Evolutionary conservation across 2,888 invertebrate genomes (phyloP).

Genomic region (Dimorphilus gyrociliatus): DNA sequence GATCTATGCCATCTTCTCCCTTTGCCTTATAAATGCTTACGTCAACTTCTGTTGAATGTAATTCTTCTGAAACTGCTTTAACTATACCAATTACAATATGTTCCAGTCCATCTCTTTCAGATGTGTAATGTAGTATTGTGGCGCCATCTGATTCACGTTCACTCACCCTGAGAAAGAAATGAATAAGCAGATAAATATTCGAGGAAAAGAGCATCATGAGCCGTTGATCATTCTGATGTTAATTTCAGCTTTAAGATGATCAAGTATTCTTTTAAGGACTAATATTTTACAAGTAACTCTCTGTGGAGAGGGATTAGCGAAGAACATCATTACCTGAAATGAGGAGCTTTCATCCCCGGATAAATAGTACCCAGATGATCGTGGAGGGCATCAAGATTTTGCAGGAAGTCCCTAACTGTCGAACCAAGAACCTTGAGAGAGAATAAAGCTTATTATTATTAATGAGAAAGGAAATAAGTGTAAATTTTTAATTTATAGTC

Average conservation of each 20-base stretch:
- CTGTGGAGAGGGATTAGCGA: too few relatives aligned
- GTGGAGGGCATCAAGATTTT: conserved; percentile 86
- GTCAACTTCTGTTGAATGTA: conserved; percentile 79
- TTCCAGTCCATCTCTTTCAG: conserved; percentile 79
- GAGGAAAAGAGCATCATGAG: too few relatives aligned
- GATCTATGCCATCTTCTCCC: conserved; percentile 64
- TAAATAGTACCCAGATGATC: conserved; percentile 81
- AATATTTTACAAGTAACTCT: too few relatives aligned
- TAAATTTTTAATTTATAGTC: too few relatives aligned
- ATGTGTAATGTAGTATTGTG: conserved; percentile 80
- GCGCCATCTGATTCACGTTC: conserved; percentile 74
- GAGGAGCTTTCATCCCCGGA: conserved; percentile 57
- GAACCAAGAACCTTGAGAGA: conserved; percentile 83
- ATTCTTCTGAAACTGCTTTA: conserved; percentile 82
- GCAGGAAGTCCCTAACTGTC: conserved; percentile 73
- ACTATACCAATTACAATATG: conserved; percentile 92
- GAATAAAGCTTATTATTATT: too few relatives aligned
- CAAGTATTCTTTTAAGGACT: too few relatives aligned
- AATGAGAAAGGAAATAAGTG: too few relatives aligned
- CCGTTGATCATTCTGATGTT: too few relatives aligned
- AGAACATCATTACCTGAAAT: conserved; percentile 83
- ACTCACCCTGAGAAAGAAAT: too few relatives aligned
- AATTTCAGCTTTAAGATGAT: too few relatives aligned
- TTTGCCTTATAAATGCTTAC: conserved; percentile 66
- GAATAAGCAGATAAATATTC: too few relatives aligned